These are phyloP conservation scores for Heteractis magnifica DNA, from an alignment of 92 coral and sea anemone genomes.

Conservation along the genomic window DNA sequence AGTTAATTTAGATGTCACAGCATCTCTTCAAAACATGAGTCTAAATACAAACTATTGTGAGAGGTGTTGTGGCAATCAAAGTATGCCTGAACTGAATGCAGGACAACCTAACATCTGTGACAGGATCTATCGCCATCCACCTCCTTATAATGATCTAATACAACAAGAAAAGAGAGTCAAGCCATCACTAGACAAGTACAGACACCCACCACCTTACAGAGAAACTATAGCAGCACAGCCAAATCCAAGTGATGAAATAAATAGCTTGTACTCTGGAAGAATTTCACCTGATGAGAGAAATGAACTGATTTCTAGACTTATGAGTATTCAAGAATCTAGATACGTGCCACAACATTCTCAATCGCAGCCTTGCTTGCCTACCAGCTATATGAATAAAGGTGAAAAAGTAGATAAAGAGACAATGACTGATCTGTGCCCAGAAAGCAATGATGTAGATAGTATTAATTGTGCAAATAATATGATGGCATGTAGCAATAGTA, in stretches of 20 bases:
- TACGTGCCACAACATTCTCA: slow-evolving; percentile 49
- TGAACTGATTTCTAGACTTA: slow-evolving; percentile 20
- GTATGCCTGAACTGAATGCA: background rate
- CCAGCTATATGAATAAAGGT: slow-evolving; percentile 1
- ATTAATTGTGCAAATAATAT: slow-evolving; percentile 1
- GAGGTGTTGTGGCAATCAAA: slow-evolving; percentile 27
- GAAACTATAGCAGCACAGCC: slow-evolving; percentile 44
- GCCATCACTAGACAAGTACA: slow-evolving; percentile 64
- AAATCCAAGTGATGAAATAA: slow-evolving; percentile 13
- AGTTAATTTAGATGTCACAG: slow-evolving; percentile 9
- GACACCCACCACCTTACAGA: slow-evolving; percentile 96
- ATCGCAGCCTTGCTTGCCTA: slow-evolving; percentile 61
- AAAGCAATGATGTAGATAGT: slow-evolving; percentile 24
- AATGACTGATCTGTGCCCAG: slow-evolving; percentile 51
- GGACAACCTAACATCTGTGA: slow-evolving; percentile 34
- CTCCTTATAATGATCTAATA: slow-evolving; percentile 42
- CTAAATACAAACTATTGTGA: slow-evolving; percentile 41
- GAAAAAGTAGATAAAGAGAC: slow-evolving; percentile 45
- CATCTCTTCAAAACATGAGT: slow-evolving; percentile 36
- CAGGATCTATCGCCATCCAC: slow-evolving; percentile 75
- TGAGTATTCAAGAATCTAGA: slow-evolving; percentile 5
- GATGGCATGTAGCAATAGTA: slow-evolving; percentile 18
- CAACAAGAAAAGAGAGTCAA: slow-evolving; percentile 45
- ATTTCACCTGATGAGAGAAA: slow-evolving; percentile 21
- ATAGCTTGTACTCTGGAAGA: slow-evolving; percentile 26